Evolutionary conservation across 1,140 invertebrate genomes (phyloP).

Genomic region (Dreissena polymorpha): DNA sequence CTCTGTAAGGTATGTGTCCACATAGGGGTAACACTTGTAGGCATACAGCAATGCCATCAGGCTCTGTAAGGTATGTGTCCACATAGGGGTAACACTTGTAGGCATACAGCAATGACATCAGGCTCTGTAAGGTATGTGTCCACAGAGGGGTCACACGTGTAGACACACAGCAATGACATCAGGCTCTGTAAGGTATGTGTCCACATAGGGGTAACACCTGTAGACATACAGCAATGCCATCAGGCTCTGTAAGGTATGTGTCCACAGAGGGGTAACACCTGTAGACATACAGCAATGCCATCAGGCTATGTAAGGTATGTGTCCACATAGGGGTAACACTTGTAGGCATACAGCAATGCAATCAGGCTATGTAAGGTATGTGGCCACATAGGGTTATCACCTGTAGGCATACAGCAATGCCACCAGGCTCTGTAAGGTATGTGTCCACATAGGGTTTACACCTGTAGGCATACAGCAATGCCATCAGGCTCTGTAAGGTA

Average conservation of each 20-base stretch:
- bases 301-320: slow-evolving; percentile 90
- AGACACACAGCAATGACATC: slow-evolving; percentile 93
- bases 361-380: slow-evolving; percentile 91
- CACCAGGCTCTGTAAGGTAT: slow-evolving; percentile 91
- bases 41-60: slow-evolving; percentile 94
- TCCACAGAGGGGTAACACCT: too few species aligned
- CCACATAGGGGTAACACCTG: too few species aligned
- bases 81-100: slow-evolving; percentile 61
- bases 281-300: slow-evolving; percentile 93
- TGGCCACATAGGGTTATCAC: not conserved
- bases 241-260: slow-evolving; percentile 88
- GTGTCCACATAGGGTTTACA: not conserved
- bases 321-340: not conserved
- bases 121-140: slow-evolving; percentile 88
- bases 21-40: slow-evolving; percentile 63
- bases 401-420: slow-evolving; percentile 94
- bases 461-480: slow-evolving; percentile 93
- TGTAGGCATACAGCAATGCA: slow-evolving; percentile 93
- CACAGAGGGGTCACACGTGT: too few species aligned
- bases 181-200: slow-evolving; percentile 88
- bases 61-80: slow-evolving; percentile 87
- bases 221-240: slow-evolving; percentile 94
- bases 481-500: slow-evolving; percentile 93
- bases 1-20: slow-evolving; percentile 87
- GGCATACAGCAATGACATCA: slow-evolving; percentile 93